These are phyloP conservation scores for Pandemis heparana DNA, from an alignment of 2,888 invertebrate species.

Conservation along the genomic window DNA sequence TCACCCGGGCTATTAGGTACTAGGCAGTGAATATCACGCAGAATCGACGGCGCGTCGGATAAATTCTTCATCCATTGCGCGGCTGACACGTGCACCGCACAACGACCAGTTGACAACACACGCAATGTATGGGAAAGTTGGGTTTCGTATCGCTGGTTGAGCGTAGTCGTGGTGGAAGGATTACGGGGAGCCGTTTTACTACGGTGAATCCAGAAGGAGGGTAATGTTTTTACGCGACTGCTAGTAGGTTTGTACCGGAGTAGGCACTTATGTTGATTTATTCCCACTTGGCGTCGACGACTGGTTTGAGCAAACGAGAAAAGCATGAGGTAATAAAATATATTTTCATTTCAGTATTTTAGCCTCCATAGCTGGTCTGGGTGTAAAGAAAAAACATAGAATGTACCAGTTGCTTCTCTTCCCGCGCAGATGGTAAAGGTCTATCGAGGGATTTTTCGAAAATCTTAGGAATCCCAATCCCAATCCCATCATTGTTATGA, in stretches of 20 bases:
- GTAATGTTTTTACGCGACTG: conserved; percentile 8
- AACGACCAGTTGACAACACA: background rate
- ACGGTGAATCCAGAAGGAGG: conserved; percentile 13
- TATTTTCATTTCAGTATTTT: no score
- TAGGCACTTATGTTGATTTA: background rate
- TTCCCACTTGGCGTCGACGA: background rate
- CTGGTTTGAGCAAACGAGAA: background rate
- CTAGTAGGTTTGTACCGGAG: background rate
- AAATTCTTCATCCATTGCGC: background rate
- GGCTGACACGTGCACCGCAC: background rate
- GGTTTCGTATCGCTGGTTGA: no score
- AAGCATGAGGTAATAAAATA: background rate
- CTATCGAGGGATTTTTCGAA: no score
- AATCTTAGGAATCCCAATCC: no score
- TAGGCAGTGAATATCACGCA: background rate
- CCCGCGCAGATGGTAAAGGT: no score
- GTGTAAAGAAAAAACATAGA: no score
- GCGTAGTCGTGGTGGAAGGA: background rate
- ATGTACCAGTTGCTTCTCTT: no score
- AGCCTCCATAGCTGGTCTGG: no score
- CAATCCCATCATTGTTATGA: no score
- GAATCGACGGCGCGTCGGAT: background rate
- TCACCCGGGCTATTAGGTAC: background rate
- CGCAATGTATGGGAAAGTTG: background rate
- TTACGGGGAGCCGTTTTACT: conserved; percentile 17